Evolutionary conservation across 92 coral and sea anemone species (phyloP).

Genomic region (Diadumene lineata): DNA sequence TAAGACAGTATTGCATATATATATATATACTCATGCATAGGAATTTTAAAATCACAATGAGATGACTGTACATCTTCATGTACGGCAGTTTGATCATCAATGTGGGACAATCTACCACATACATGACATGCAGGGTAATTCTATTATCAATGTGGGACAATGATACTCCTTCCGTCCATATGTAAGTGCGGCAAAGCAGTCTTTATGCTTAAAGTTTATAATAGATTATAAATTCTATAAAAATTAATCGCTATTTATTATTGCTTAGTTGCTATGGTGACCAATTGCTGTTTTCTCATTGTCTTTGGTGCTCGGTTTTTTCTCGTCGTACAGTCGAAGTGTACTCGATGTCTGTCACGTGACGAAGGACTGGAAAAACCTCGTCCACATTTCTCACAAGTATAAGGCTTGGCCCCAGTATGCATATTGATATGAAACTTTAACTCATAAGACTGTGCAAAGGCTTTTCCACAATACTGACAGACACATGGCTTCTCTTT

Average conservation of each 20-base stretch:
- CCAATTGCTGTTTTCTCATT: slow-evolving; percentile 39
- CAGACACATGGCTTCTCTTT: slow-evolving; percentile 99
- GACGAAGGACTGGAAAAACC: slow-evolving; percentile 94
- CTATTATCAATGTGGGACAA: too few relatives aligned
- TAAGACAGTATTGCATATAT: too few relatives aligned
- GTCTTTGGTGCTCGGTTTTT: slow-evolving; percentile 46
- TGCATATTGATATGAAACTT: slow-evolving; percentile 99
- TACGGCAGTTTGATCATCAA: too few relatives aligned
- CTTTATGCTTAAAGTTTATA: too few relatives aligned
- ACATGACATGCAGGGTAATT: too few relatives aligned
- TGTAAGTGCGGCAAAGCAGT: too few relatives aligned
- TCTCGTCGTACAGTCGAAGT: slow-evolving; percentile 84
- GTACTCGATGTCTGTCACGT: slow-evolving; percentile 77
- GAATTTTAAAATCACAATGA: too few relatives aligned
- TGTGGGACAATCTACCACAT: too few relatives aligned
- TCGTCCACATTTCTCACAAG: slow-evolving; percentile 98
- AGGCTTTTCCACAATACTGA: slow-evolving; percentile 95
- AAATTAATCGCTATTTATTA: neutral
- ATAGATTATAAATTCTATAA: too few relatives aligned
- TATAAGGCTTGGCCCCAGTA: slow-evolving; percentile 97
- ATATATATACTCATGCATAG: too few relatives aligned
- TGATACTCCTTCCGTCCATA: too few relatives aligned
- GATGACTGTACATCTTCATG: too few relatives aligned
- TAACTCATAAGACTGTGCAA: slow-evolving; percentile 96
- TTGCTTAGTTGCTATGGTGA: slow-evolving; percentile 3